A percentile compares a stretch with the other conserved stretches of the same genome.
Conservation (phyloP, 2,888 invertebrate species). For the Agrochola litura region DNA sequence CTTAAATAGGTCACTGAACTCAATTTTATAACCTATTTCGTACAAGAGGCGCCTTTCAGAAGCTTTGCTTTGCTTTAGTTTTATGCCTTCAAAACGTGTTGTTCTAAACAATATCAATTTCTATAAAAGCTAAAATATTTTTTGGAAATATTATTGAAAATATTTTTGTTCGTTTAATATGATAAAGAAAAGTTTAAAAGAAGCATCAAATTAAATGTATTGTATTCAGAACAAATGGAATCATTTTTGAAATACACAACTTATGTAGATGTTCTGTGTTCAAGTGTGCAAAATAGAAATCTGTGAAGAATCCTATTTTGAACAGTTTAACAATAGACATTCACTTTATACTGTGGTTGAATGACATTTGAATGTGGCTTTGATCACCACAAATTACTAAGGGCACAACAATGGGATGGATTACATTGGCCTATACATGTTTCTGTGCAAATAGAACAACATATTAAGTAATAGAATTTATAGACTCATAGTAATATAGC, state of each 20-base stretch:
- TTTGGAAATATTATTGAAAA: slow-evolving; percentile 10
- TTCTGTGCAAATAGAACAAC: background rate
- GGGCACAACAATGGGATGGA: background rate
- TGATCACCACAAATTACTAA: background rate
- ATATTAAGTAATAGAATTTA: background rate
- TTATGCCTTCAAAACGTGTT: slow-evolving; percentile 40
- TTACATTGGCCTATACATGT: background rate
- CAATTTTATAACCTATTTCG: slow-evolving; percentile 58
- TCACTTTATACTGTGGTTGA: background rate
- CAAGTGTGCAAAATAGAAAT: background rate
- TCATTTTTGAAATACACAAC: background rate
- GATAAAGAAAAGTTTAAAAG: slow-evolving; percentile 10
- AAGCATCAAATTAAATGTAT: slow-evolving; percentile 10
- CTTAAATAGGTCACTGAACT: slow-evolving; percentile 59
- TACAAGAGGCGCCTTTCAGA: slow-evolving; percentile 49
- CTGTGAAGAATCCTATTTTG: background rate
- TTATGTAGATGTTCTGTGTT: background rate
- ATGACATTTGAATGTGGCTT: background rate
- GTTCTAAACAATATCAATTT: slow-evolving; percentile 41
- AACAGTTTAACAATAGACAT: background rate
- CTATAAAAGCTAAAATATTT: slow-evolving; percentile 13
- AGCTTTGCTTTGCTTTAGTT: slow-evolving; percentile 28
- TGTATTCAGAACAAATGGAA: background rate
- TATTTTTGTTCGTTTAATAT: slow-evolving; percentile 20
- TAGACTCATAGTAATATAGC: background rate